Evolutionary conservation across 2,888 invertebrate genomes (phyloP), one percentile per base, ranked within the genome.

Genomic region (Smittia aterrima): DNA sequence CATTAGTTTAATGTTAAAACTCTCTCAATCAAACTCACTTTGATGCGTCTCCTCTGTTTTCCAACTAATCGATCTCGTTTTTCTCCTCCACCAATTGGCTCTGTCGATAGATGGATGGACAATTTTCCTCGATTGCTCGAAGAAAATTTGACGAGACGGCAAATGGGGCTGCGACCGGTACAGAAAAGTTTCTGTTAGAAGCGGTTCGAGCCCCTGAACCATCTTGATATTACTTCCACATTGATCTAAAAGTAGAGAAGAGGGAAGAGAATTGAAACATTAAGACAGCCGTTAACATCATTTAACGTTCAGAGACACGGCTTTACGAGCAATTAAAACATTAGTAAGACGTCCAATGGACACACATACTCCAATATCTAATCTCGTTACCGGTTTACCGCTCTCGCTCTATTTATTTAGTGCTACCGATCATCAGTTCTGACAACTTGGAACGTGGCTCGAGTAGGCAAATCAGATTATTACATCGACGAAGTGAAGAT

Each of bases 151-250:
- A 76, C 76, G 77, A 77, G 77, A 76, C 75, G 76, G 76, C 75
- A 76, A 77, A 75, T 76, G 79, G 78, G 78, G 78, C 78, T 78
- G 78, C 78, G 77, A 78, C 77, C 78, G 76, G 76, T 76, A 78
- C 78, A 78, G 79, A 78, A 76, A 75, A 75, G 75, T 75, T 53
- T 77, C 77, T 77, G 77, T 76, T 77, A 75, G 77, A 76, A 77
- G 77, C 77, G 77, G 78, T 76, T 78, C 78, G 77, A 78, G 78
- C 79, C 78, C 79, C 78, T 78, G 77, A 77, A 77, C 78, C 79
- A 79, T 79, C 77, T 77, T 78, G 77, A 76, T 76, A 77, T 78
- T 78, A 79, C 78, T 78, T 77, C 77, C 78, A 77, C 78, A 78
- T 79, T 75, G 77, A 78, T 78, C 79, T 79, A 71, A 1, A 77